phyloP scores from a whole-genome alignment of 2,797 vertebrate species.

The Sebastes kiyomatsui region DNA sequence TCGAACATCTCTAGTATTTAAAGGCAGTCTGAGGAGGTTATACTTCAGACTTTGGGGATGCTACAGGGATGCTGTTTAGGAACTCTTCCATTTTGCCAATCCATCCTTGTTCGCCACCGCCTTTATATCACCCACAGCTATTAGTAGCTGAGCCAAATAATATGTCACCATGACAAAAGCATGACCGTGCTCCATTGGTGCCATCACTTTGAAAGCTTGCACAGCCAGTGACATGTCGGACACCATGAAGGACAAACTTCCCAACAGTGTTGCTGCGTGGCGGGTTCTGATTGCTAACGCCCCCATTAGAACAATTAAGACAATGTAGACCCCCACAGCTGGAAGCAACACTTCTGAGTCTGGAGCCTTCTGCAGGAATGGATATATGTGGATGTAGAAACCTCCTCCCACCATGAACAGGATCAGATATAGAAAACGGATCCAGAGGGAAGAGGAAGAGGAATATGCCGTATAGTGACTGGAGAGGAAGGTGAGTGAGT shows the following conservation, averaged over 20 bases:
- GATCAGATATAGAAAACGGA: constrained; percentile 59
- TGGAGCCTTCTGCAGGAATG: constrained; percentile 67
- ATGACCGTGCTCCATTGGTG: constrained; percentile 55
- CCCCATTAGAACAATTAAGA: constrained; percentile 78
- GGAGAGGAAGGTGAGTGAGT: constrained; percentile 81
- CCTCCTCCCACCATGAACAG: constrained; percentile 58
- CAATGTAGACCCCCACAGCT: constrained; percentile 74
- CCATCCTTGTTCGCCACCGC: constrained; percentile 61
- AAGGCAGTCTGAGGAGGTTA: not conserved
- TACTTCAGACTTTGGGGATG: not conserved
- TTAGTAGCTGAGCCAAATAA: constrained; percentile 87
- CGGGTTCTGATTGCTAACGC: constrained; percentile 73
- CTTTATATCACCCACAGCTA: constrained; percentile 81
- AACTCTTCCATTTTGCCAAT: constrained; percentile 79
- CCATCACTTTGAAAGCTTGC: constrained; percentile 75
- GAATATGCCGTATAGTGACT: constrained; percentile 67
- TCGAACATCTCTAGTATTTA: not conserved
- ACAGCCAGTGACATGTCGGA: constrained; percentile 84
- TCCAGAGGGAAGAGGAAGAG: constrained; percentile 27
- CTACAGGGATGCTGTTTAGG: constrained; percentile 49
- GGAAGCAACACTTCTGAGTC: constrained; percentile 65
- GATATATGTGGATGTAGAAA: constrained; percentile 73
- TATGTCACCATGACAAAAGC: constrained; percentile 86
- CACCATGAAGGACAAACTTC: constrained; percentile 81
- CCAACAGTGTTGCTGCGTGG: constrained; percentile 57